These are phyloP conservation scores for Mantis religiosa DNA, from an alignment of 2,888 invertebrate species.

Conservation along the genomic window DNA sequence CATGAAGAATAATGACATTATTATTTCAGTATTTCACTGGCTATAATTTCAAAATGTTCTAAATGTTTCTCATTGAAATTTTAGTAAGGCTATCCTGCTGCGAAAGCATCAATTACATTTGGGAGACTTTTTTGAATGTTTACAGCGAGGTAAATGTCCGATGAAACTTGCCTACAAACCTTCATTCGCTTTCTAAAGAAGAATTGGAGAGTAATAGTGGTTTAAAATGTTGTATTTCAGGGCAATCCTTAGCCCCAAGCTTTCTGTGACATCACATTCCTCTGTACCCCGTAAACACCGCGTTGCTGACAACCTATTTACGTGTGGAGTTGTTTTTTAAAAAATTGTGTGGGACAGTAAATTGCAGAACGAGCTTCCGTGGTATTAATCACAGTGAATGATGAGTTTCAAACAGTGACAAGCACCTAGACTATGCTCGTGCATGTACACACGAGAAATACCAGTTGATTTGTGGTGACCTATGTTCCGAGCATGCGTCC, in stretches of 20 bases:
- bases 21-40: too few species aligned
- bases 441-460: background rate
- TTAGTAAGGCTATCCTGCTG: too few species aligned
- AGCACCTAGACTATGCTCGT: background rate
- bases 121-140: too few species aligned
- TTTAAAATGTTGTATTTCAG: too few species aligned
- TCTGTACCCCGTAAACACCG: background rate
- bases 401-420: background rate
- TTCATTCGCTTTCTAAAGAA: too few species aligned
- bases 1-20: too few species aligned
- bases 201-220: too few species aligned
- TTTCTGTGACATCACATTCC: background rate
- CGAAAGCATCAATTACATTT: too few species aligned
- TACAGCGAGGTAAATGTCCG: too few species aligned
- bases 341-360: background rate
- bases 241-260: background rate
- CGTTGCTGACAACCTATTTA: background rate
- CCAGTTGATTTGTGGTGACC: slow-evolving; percentile 8
- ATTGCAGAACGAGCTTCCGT: background rate
- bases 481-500: background rate
- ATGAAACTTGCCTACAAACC: too few species aligned
- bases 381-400: background rate
- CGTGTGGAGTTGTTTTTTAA: background rate
- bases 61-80: too few species aligned
- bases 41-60: too few species aligned